Evolutionary conservation across 2,113 vertebrate genomes (phyloP), one percentile per base, ranked within the genome.

Genomic region (Chelonoidis abingdonii): DNA sequence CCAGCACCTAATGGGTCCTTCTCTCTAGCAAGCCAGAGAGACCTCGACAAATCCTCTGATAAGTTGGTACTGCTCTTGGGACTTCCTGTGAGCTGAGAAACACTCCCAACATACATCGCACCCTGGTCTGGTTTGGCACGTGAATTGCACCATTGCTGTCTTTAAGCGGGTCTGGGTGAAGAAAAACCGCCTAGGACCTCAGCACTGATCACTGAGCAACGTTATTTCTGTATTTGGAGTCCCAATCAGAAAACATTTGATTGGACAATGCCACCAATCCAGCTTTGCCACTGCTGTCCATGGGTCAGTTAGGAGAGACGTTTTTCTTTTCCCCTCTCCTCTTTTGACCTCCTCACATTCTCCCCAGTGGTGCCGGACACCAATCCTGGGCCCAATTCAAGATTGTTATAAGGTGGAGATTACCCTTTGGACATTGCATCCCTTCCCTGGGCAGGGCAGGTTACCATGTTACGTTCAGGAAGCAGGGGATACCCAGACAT

Each of bases 301-400:
- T 27, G 76, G 41, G 52, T 76, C 50, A 1, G 0, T 5, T 0
- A 19, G 29, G 76, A 21, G 56, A 5, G 6, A 29, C 0, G 0
- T 13, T 2, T 89, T 56, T 41, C 38, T 38, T 50, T 84, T 62
- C 79, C 81, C 31, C 57, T 47, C 25, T 56, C 35, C 49, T 29
- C 17, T 78, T 80, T 57, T 44, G 16, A 29, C 49, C 41, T 2
- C 38, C 44, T 10, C 56, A 0, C 3, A 29, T 13, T 53, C 54
- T 82, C 76, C 24, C 11, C 69, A 29, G 0, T 1, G 10, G 62
- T 27, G 3, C 2, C 14, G 2, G 3, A 10, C 11, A 83, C 65
- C 83, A 31, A 41, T 13, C n/a, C 5, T 10, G 78, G 82, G 59
- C n/a, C 29, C 57, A 49, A 2, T 17, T 14, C 38, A 62, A 35